Conservation (phyloP, 1,140 invertebrate genomes). For the Heliconius nattereri region DNA sequence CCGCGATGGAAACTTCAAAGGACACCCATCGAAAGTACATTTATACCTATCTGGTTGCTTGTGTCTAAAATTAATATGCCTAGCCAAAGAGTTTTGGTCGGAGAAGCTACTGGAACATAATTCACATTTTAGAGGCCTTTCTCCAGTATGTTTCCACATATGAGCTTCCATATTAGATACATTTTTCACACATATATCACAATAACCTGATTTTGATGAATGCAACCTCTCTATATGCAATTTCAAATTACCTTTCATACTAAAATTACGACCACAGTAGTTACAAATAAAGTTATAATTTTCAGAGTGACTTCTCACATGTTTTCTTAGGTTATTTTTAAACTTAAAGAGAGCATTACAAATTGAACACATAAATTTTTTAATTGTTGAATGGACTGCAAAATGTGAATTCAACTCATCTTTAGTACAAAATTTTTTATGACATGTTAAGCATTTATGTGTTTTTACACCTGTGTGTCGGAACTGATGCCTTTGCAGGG, state of each 20-base stretch:
- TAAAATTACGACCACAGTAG: conserved; percentile 78
- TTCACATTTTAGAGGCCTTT: conserved; percentile 84
- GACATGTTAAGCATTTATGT: conserved; percentile 84
- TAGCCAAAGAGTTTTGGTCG: conserved; percentile 51
- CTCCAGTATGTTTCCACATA: conserved; percentile 84
- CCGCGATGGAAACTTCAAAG: conserved; percentile 52
- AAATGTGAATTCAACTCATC: conserved; percentile 57
- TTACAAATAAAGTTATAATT: conserved; percentile 67
- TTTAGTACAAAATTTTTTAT: conserved; percentile 78
- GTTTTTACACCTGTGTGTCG: conserved; percentile 89
- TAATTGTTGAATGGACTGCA: conserved; percentile 57
- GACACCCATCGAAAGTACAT: conserved; percentile 59
- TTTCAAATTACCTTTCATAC: conserved; percentile 80
- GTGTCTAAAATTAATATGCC: conserved; percentile 64
- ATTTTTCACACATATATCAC: conserved; percentile 61
- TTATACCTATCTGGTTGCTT: conserved; percentile 63
- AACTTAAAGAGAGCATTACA: conserved; percentile 67
- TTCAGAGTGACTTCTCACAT: conserved; percentile 54
- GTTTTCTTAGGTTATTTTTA: conserved; percentile 61
- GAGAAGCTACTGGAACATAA: conserved; percentile 73
- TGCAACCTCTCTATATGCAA: conserved; percentile 60
- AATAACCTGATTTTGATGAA: conserved; percentile 68
- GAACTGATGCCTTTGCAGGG: conserved; percentile 82
- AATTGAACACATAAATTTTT: conserved; percentile 57
- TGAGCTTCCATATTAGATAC: conserved; percentile 77